Evolutionary conservation across 2,888 invertebrate genomes (phyloP).

Genomic region (Diadromus collaris): DNA sequence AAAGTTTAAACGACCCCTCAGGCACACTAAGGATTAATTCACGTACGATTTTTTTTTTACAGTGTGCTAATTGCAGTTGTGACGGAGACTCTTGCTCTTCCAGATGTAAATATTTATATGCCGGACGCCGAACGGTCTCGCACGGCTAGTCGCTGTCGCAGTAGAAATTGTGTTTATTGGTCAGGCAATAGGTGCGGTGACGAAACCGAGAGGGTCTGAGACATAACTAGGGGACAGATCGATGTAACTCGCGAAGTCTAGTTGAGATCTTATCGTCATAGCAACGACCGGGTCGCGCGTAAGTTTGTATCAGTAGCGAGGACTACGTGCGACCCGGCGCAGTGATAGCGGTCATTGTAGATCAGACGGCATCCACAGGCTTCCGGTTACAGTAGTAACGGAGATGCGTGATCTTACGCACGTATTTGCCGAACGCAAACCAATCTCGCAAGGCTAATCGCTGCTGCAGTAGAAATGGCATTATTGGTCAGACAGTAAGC

Average conservation of each 20-base stretch:
- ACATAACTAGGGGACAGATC: neutral
- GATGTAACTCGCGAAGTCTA: neutral
- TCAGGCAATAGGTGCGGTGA: neutral
- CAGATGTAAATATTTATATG: neutral
- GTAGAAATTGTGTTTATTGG: neutral
- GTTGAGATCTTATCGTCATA: neutral
- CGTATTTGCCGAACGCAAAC: neutral
- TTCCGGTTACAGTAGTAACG: neutral
- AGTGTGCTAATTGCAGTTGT: neutral
- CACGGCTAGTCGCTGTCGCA: neutral
- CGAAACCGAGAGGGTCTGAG: neutral
- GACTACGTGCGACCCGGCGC: neutral
- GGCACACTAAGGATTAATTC: too few species aligned
- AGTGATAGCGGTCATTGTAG: conserved; percentile 17
- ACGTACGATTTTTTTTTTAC: too few species aligned
- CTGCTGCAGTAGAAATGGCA: neutral
- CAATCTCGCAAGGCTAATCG: neutral
- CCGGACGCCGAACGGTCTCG: neutral
- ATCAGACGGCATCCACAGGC: neutral
- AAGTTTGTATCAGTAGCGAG: conserved; percentile 20
- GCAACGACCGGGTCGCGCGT: neutral
- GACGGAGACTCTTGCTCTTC: neutral
- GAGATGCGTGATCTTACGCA: neutral
- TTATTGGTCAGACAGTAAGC: neutral
- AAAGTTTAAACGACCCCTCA: too few species aligned